These are phyloP conservation scores for Nesometra sesokonis DNA, from an alignment of 35 echinoderm and acorn worm species.

Conservation along the genomic window DNA sequence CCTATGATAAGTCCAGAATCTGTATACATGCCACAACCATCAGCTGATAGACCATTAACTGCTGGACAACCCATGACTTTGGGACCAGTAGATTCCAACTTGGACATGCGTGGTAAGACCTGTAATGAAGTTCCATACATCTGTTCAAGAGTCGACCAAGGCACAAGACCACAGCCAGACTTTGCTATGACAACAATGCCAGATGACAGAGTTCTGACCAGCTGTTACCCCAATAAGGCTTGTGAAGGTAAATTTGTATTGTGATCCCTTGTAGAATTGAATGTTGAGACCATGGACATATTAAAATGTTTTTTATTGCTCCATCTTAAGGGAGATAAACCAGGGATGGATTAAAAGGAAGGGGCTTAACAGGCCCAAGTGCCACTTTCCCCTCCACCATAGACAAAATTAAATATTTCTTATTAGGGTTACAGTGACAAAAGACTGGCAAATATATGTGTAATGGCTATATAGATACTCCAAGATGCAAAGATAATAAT, in stretches of 20 bases:
- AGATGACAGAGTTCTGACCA: slow-evolving; percentile 60
- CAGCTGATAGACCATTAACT: neutral
- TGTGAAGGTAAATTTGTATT: slow-evolving; percentile 41
- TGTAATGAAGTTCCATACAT: slow-evolving; percentile 56
- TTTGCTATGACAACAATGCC: slow-evolving; percentile 21
- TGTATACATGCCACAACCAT: slow-evolving; percentile 35
- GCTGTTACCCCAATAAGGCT: slow-evolving; percentile 48
- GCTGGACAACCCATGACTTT: slow-evolving; percentile 14
- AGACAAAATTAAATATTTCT: no score
- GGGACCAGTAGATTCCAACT: slow-evolving; percentile 31
- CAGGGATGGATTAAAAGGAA: no score
- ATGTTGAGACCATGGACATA: no score
- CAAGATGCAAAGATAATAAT: no score
- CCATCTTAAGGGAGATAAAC: no score
- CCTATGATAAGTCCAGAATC: slow-evolving; percentile 16
- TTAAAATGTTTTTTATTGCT: no score
- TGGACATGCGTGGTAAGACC: slow-evolving; percentile 21
- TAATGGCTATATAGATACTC: no score
- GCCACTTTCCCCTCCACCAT: no score
- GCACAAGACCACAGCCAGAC: neutral
- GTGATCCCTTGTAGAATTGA: no score
- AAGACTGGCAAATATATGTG: no score
- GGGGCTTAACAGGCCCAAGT: no score
- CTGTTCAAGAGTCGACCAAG: slow-evolving; percentile 24
- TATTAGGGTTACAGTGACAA: no score